phyloP scores from a whole-genome alignment of 2,797 vertebrate genomes.

The Eidolon dupreanum region DNA sequence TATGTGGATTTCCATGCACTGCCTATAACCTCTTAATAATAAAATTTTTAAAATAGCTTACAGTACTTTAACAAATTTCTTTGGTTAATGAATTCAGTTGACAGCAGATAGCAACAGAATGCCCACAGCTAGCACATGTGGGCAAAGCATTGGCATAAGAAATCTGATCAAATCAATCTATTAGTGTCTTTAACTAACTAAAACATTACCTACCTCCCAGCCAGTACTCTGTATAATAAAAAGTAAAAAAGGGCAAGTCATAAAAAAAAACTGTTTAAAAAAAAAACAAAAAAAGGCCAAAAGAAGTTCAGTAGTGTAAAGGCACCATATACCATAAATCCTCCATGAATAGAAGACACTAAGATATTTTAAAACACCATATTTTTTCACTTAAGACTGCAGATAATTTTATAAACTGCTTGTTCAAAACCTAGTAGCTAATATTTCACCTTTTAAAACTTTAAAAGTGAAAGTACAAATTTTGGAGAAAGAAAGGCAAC shows the following conservation, averaged over 20 bases:
- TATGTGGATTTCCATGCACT: conserved; percentile 95
- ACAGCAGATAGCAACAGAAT: conserved; percentile 92
- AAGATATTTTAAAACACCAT: conserved; percentile 48
- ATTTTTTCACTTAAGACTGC: conserved; percentile 27
- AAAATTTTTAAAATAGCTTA: conserved; percentile 82
- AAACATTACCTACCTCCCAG: conserved; percentile 99
- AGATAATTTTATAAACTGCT: conserved; percentile 28
- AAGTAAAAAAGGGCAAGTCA: conserved; percentile 92
- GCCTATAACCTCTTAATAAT: conserved; percentile 85
- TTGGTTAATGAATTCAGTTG: conserved; percentile 96
- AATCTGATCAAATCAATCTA: conserved; percentile 87
- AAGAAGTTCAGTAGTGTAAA: conserved; percentile 68
- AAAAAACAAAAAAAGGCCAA: conserved; percentile 80
- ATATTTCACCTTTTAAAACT: conserved; percentile 53
- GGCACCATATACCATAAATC: conserved; percentile 13
- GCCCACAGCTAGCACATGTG: conserved; percentile 93
- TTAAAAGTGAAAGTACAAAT: conserved; percentile 34
- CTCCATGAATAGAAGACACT: not conserved
- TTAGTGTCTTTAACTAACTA: conserved; percentile 91
- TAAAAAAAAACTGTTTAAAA: conserved; percentile 80
- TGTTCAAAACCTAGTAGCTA: conserved; percentile 35
- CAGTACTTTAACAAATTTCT: conserved; percentile 87
- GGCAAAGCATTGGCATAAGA: conserved; percentile 93
- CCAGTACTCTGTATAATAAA: conserved; percentile 99
- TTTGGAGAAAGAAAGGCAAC: not conserved